A percentile compares a stretch with the other conserved stretches of the same genome.
Conservation (phyloP, 2,888 invertebrate genomes). For the Euzetes globulus region DNA sequence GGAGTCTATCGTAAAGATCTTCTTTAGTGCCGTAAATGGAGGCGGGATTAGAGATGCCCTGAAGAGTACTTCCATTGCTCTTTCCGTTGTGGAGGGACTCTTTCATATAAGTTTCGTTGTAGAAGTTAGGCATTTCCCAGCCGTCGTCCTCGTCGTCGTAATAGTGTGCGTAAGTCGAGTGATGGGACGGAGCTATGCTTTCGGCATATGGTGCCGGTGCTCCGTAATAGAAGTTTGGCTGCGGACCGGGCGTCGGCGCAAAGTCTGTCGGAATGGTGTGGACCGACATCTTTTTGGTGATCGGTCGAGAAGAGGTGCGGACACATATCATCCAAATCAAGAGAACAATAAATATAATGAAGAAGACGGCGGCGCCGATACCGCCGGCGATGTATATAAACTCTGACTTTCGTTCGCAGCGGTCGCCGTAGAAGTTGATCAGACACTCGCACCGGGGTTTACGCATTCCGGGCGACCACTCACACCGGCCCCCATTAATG, state of each 20-base stretch:
- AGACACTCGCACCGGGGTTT: slow-evolving; percentile 80
- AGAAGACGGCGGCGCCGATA: slow-evolving; percentile 84
- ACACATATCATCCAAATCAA: slow-evolving; percentile 97
- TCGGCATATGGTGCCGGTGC: slow-evolving; percentile 75
- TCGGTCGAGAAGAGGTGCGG: slow-evolving; percentile 50
- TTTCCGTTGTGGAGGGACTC: slow-evolving; percentile 52
- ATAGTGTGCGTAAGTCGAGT: slow-evolving; percentile 89
- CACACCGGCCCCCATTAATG: slow-evolving; percentile 79
- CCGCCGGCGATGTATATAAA: slow-evolving; percentile 91
- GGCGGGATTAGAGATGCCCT: slow-evolving; percentile 60
- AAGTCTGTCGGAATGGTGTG: slow-evolving; percentile 58
- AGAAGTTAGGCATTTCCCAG: slow-evolving; percentile 96
- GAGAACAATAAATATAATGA: slow-evolving; percentile 81
- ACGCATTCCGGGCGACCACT: slow-evolving; percentile 52
- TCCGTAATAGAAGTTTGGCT: slow-evolving; percentile 92
- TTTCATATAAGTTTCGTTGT: slow-evolving; percentile 93
- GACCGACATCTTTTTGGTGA: slow-evolving; percentile 76
- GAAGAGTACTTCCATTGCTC: slow-evolving; percentile 46
- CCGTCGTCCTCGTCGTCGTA: slow-evolving; percentile 77
- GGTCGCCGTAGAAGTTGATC: slow-evolving; percentile 82
- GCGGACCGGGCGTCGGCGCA: slow-evolving; percentile 60
- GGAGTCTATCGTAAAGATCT: slow-evolving; percentile 87
- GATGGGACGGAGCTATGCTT: slow-evolving; percentile 88
- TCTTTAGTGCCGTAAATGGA: slow-evolving; percentile 88
- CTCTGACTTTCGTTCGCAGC: slow-evolving; percentile 83